A percentile compares a stretch with the other conserved stretches of the same genome.
These are phyloP conservation scores for Atta cephalotes DNA, from an alignment of 1,140 invertebrate genomes.

Conservation along the genomic window DNA sequence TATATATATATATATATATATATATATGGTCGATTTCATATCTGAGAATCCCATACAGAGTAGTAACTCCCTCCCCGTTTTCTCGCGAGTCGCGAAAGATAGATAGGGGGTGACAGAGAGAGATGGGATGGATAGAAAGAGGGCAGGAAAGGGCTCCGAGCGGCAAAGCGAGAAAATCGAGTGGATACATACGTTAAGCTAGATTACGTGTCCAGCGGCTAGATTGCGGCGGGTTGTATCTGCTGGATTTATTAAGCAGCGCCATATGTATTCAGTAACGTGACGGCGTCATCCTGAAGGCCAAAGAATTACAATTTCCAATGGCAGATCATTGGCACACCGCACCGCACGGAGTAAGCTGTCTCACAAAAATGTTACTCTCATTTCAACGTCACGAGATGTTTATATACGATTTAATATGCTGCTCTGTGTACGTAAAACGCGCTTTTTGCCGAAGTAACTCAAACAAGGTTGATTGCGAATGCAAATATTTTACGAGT, in stretches of 20 bases:
- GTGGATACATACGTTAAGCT: constrained; percentile 72
- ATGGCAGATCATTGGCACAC: constrained; percentile 55
- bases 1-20: neutral
- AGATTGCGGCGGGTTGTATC: constrained; percentile 66
- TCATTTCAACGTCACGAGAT: constrained; percentile 1
- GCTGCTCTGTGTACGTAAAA: neutral
- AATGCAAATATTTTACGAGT: constrained; percentile 32
- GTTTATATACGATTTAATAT: constrained; percentile 44
- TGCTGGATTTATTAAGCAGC: constrained; percentile 75
- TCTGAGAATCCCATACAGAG: constrained; percentile 36
- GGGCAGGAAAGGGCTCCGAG: constrained; percentile 3
- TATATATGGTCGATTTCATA: constrained; percentile 55
- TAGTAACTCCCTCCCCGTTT: neutral
- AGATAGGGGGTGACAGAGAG: constrained; percentile 8
- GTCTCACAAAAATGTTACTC: neutral
- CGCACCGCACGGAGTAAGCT: no score
- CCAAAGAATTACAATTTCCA: constrained; percentile 69
- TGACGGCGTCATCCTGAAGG: neutral
- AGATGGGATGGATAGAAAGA: constrained; percentile 40
- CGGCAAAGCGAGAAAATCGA: constrained; percentile 69
- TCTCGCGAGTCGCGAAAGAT: constrained; percentile 35
- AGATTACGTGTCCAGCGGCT: constrained; percentile 73
- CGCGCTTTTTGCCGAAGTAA: neutral
- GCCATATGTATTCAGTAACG: constrained; percentile 43
- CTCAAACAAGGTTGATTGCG: constrained; percentile 24